Evolutionary conservation across 2,113 vertebrate species (phyloP).

Genomic region (Corydoras maculifer): DNA sequence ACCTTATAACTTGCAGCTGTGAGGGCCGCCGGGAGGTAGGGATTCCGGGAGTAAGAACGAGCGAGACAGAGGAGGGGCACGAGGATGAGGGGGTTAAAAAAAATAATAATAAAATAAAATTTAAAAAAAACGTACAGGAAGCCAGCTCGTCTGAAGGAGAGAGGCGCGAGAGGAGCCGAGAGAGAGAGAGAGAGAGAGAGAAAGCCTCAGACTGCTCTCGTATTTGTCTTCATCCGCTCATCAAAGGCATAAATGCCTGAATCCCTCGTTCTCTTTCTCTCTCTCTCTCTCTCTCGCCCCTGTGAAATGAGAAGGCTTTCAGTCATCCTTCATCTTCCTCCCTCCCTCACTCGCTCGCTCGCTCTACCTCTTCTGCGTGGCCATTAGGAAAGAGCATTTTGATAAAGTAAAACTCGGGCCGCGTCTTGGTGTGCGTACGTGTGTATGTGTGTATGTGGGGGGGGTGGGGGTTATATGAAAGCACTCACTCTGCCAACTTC

Average conservation of each 20-base stretch:
- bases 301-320: slow-evolving; percentile 80
- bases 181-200: slow-evolving; percentile 46
- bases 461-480: slow-evolving; percentile 70
- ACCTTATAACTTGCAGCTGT: slow-evolving; percentile 83
- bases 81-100: not conserved
- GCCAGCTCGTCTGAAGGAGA: slow-evolving; percentile 62
- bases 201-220: slow-evolving; percentile 55
- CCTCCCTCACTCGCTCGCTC: slow-evolving; percentile 51
- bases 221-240: slow-evolving; percentile 70
- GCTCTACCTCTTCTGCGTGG: slow-evolving; percentile 59
- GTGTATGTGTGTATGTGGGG: not conserved
- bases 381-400: slow-evolving; percentile 97
- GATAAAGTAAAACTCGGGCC: slow-evolving; percentile 85
- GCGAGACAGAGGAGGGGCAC: slow-evolving; percentile 26
- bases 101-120: not conserved
- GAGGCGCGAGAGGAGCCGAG: slow-evolving; percentile 23
- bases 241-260: slow-evolving; percentile 69
- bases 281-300: slow-evolving; percentile 51
- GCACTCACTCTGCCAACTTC: slow-evolving; percentile 88
- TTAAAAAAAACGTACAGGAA: slow-evolving; percentile 55
- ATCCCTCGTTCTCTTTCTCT: slow-evolving; percentile 44
- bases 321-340: slow-evolving; percentile 66
- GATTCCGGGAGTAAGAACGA: slow-evolving; percentile 29
- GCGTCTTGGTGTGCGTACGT: slow-evolving; percentile 58
- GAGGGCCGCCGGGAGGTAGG: slow-evolving; percentile 54